Conservation (phyloP, 2,113 vertebrate species). For the Dissostichus mawsoni region DNA sequence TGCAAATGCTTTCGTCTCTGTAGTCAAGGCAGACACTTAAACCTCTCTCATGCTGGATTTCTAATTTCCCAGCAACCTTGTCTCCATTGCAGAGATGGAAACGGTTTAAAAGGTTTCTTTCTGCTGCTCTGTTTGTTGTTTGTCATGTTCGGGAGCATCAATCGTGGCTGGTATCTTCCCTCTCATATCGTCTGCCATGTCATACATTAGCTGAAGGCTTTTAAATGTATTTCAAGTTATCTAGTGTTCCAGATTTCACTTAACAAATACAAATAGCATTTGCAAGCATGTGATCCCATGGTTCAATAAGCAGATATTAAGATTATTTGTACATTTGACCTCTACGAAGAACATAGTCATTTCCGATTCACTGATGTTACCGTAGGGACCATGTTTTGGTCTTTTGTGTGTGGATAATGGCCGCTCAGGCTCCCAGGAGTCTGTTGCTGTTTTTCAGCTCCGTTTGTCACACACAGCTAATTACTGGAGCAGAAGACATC, state of each 20-base stretch:
- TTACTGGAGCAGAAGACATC: constrained; percentile 40
- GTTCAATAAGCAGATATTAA: constrained; percentile 13
- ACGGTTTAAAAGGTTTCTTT: constrained; percentile 15
- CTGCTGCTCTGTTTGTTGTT: constrained; percentile 18
- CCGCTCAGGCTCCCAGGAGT: constrained; percentile 23
- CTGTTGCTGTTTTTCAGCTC: constrained; percentile 50
- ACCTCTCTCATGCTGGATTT: constrained; percentile 23
- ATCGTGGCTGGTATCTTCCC: constrained; percentile 11
- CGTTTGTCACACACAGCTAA: constrained; percentile 59
- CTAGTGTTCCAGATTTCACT: background rate
- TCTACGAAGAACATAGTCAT: background rate
- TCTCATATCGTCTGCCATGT: background rate
- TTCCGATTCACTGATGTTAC: constrained; percentile 23
- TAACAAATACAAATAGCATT: constrained; percentile 4
- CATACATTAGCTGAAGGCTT: constrained; percentile 1
- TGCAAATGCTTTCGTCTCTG: constrained; percentile 19
- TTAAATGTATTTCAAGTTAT: background rate
- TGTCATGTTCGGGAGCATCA: constrained; percentile 21
- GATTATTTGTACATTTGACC: constrained; percentile 12
- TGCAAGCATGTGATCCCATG: background rate
- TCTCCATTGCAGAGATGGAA: constrained; percentile 27
- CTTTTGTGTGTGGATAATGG: constrained; percentile 26
- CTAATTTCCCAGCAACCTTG: constrained; percentile 32
- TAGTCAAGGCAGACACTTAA: constrained; percentile 11
- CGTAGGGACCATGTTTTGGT: constrained; percentile 6